phyloP scores from a whole-genome alignment of 1,140 invertebrate species.

The Heliothis virescens region DNA sequence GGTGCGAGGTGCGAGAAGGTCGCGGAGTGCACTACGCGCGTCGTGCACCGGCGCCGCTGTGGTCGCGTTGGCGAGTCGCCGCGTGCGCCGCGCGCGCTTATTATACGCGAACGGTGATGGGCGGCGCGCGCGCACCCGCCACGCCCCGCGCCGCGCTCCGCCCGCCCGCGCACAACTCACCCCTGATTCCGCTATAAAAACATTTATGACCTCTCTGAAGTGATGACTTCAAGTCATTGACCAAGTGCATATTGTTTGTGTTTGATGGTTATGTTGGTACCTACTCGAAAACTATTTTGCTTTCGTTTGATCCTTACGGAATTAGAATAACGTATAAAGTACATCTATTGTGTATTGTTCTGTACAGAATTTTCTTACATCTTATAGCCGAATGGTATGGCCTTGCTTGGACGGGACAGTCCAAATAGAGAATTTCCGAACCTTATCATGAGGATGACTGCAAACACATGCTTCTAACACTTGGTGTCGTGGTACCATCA shows the following conservation, averaged over 20 bases:
- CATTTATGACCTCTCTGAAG: conserved; percentile 44
- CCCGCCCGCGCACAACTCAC: conserved; percentile 46
- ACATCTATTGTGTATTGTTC: conserved; percentile 8
- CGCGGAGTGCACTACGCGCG: conserved; percentile 64
- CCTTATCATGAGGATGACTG: no score
- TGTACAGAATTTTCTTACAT: background rate
- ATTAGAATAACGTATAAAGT: conserved; percentile 4
- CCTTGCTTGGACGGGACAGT: background rate
- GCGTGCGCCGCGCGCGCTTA: conserved; percentile 73
- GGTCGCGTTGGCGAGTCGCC: conserved; percentile 69
- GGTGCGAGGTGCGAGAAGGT: conserved; percentile 42
- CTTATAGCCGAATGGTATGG: background rate
- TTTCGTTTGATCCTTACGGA: conserved; percentile 9
- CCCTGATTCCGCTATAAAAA: conserved; percentile 47
- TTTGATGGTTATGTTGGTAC: conserved; percentile 26
- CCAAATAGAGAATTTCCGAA: no score
- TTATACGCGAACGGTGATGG: conserved; percentile 66
- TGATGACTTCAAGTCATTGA: conserved; percentile 48
- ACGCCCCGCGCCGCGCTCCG: conserved; percentile 68
- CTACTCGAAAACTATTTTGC: background rate
- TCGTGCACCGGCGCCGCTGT: conserved; percentile 70
- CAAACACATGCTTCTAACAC: no score
- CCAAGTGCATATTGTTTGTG: conserved; percentile 36
- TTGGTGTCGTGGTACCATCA: no score
- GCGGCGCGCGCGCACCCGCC: conserved; percentile 72